Evolutionary conservation across 2,797 vertebrate species (phyloP).

Genomic region (Sparidentex hasta): DNA sequence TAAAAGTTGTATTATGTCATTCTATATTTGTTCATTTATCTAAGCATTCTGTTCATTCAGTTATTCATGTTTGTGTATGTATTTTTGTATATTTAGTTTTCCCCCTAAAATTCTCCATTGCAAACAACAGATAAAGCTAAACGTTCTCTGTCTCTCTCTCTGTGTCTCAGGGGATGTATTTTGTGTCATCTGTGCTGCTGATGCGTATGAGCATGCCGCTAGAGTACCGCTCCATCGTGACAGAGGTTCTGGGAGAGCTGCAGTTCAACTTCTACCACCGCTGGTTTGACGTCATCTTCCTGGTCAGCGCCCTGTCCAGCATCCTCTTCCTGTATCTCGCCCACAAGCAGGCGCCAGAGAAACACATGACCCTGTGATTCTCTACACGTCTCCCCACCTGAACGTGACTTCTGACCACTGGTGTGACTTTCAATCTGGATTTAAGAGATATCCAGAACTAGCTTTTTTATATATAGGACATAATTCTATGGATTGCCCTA

Average conservation of each 20-base stretch:
- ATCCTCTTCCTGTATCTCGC: constrained; percentile 98
- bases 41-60: no score
- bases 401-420: constrained; percentile 7
- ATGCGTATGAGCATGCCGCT: constrained; percentile 99
- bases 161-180: constrained; percentile 93
- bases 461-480: constrained; percentile 17
- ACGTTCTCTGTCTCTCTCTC: neutral
- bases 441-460: constrained; percentile 34
- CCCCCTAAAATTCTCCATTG: no score
- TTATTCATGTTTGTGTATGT: no score
- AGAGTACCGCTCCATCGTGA: constrained; percentile 96
- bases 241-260: constrained; percentile 96
- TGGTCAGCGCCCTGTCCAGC: constrained; percentile 98
- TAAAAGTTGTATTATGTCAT: no score
- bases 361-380: constrained; percentile 91
- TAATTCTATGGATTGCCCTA: constrained; percentile 41
- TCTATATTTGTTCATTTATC: no score
- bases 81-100: no score
- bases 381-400: neutral
- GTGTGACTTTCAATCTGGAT: constrained; percentile 44
- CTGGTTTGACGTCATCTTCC: constrained; percentile 99
- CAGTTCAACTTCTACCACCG: constrained; percentile 99
- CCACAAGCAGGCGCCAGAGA: constrained; percentile 98
- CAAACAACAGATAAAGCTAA: neutral
- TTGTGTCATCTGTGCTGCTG: constrained; percentile 96